Conservation (phyloP, 2,888 invertebrate species). For the Ditula angustiorana region DNA sequence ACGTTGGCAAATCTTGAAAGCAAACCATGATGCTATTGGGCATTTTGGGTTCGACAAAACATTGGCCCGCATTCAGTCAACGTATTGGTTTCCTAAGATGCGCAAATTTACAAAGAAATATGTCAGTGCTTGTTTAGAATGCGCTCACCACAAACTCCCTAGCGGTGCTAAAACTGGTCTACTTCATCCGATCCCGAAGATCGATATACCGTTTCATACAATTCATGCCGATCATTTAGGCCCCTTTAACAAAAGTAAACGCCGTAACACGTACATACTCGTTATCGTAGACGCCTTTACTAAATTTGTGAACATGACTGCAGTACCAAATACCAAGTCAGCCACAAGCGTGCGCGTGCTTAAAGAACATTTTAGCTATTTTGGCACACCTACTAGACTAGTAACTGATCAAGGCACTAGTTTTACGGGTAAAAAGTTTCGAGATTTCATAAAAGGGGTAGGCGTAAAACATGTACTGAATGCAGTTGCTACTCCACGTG, state of each 20-base stretch:
- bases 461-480: constrained; percentile 42
- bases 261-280: constrained; percentile 40
- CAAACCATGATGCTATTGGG: constrained; percentile 47
- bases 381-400: constrained; percentile 38
- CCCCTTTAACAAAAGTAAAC: constrained; percentile 38
- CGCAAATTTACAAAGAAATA: constrained; percentile 6
- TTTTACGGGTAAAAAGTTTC: constrained; percentile 42
- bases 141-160: constrained; percentile 5
- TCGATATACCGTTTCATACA: background rate
- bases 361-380: constrained; percentile 40
- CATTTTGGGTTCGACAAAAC: constrained; percentile 49
- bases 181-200: background rate
- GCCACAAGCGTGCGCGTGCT: constrained; percentile 21
- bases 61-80: constrained; percentile 33
- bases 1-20: constrained; percentile 44
- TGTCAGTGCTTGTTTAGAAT: background rate
- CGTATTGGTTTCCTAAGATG: constrained; percentile 45
- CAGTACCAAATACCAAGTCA: constrained; percentile 44
- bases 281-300: constrained; percentile 45
- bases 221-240: constrained; percentile 5
- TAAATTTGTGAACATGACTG: constrained; percentile 40
- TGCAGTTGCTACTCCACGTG: constrained; percentile 38
- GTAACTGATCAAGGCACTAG: constrained; percentile 41
- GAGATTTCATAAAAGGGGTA: constrained; percentile 15
- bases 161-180: background rate